Evolutionary conservation across 2,888 invertebrate genomes (phyloP).

Genomic region (Meteorus cinctellus): DNA sequence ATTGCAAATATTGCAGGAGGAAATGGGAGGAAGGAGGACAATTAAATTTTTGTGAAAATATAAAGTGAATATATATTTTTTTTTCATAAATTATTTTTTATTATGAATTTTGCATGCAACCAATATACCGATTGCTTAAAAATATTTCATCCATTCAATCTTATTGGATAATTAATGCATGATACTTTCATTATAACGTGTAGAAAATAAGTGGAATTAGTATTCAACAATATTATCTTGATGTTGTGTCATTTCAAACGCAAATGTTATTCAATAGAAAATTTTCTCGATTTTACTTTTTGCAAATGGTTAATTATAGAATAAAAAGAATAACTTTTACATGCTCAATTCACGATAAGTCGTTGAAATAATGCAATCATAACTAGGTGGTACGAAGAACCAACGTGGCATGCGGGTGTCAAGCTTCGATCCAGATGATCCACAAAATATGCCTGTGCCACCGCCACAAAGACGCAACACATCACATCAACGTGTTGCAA

Average conservation of each 20-base stretch:
- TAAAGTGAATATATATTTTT: neutral
- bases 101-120: neutral
- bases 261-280: neutral
- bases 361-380: conserved; percentile 54
- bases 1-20: neutral
- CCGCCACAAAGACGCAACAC: conserved; percentile 72
- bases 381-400: conserved; percentile 77
- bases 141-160: neutral
- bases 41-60: conserved; percentile 9
- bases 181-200: neutral
- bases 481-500: conserved; percentile 84
- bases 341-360: conserved; percentile 4
- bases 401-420: conserved; percentile 80
- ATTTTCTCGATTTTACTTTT: neutral
- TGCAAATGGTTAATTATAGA: neutral
- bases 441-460: conserved; percentile 73
- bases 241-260: neutral
- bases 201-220: neutral
- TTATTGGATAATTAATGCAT: neutral
- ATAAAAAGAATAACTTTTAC: neutral
- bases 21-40: neutral
- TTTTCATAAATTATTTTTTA: neutral
- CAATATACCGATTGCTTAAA: conserved; percentile 1
- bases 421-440: conserved; percentile 82
- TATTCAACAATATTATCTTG: too few species aligned